Percentiles rank a stretch among this genome's conserved stretches.
phyloP scores from a whole-genome alignment of 2,888 invertebrate genomes.

The Cordylochernes scorpioides region DNA sequence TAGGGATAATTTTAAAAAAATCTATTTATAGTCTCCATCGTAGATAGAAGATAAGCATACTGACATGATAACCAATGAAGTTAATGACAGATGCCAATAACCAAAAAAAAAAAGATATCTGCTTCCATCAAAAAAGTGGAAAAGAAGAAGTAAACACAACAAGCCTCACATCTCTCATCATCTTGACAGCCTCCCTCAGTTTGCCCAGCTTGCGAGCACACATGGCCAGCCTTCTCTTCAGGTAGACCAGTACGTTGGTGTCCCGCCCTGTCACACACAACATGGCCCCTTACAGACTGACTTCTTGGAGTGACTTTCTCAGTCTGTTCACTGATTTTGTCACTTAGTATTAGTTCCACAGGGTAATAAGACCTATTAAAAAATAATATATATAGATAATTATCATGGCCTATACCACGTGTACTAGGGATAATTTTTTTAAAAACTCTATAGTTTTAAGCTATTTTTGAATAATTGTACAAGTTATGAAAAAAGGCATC shows the following conservation, averaged over 20 bases:
- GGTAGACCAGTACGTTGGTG: conserved; percentile 74
- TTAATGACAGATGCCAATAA: conserved; percentile 2
- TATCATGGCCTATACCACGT: too few relatives aligned
- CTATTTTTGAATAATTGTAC: too few relatives aligned
- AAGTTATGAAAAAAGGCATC: too few relatives aligned
- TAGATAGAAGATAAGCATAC: too few relatives aligned
- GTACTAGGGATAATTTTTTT: too few relatives aligned
- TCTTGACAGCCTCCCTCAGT: conserved; percentile 77
- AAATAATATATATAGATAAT: too few relatives aligned
- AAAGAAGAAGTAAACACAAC: background rate
- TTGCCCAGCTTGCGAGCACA: conserved; percentile 79
- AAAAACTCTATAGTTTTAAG: too few relatives aligned
- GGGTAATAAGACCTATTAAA: too few relatives aligned
- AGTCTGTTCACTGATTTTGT: too few relatives aligned
- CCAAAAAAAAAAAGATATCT: conserved; percentile 4
- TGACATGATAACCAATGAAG: too few relatives aligned
- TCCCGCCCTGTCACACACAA: conserved; percentile 35
- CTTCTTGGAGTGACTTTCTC: conserved; percentile 1
- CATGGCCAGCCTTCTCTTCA: conserved; percentile 82
- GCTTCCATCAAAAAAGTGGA: background rate
- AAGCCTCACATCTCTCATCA: conserved; percentile 63
- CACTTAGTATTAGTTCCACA: background rate
- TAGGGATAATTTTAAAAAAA: too few relatives aligned
- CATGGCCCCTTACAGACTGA: background rate
- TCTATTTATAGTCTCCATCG: too few relatives aligned